Base-by-base conservation (phyloP, 2,113 vertebrate genomes). In the Pseudorasbora parva region DNA sequence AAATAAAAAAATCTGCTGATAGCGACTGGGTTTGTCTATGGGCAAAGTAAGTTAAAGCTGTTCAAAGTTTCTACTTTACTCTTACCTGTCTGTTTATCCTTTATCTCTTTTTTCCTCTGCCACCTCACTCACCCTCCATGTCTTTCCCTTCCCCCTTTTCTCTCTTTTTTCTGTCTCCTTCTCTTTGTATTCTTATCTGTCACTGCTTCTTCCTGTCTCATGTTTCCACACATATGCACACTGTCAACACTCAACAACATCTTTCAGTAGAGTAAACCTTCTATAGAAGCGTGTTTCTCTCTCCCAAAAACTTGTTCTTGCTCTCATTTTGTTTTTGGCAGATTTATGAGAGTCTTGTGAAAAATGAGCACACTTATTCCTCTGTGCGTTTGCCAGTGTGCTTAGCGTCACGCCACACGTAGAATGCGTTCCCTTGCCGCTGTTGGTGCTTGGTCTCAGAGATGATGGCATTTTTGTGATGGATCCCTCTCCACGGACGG, bases 161-260 rank as follows among this genome's bases (percentile, higher is more conserved):
- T 77, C 47, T 30, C 45, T 76, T 73, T 43, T n/a, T 45, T 19
- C 19, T 71, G 15, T 80, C 45, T 83, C 54, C 19, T 59, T 82
- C 56, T 41, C 74, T 82, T 78, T 85, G 80, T 85, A 43, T 84
- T 78, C 78, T 66, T 84, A 78, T 86, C 87, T 77, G 77, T 86
- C 87, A 86, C 33, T 74, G 73, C 54, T 66, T 59, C 68, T 79
- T 79, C 87, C 82, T 56, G 85, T 80, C 79, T 79, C 33, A 25
- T 45, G 37, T 86, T 86, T 84, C 79, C 57, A 71, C 45, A 78
- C 82, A 71, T 85, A 62, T 83, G 83, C 64, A 66, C 33, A 17
- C 82, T 82, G 75, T 86, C 80, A 85, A 60, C 75, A 75, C 79
- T 82, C 79, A 76, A 47, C 79, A 82, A 33, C 27, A 73, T 82